A percentile compares a stretch with the other conserved stretches of the same genome.
These are phyloP conservation scores for Zoanthus sociatus DNA, from an alignment of 92 coral and sea anemone species.

Conservation along the genomic window DNA sequence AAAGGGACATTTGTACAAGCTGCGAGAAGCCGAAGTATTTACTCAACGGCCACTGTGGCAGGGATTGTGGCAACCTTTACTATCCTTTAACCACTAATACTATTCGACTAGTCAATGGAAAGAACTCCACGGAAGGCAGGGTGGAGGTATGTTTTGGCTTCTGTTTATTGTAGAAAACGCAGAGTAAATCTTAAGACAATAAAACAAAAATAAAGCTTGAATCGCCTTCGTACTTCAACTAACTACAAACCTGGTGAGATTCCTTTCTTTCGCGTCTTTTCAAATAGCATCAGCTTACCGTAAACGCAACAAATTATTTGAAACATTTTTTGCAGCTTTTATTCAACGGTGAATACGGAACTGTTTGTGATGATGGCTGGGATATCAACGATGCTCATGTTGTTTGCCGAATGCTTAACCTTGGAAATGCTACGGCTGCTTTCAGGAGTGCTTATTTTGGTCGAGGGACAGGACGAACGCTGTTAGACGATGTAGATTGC, in stretches of 20 bases:
- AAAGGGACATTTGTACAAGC: conserved; percentile 55
- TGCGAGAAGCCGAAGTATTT: conserved; percentile 66
- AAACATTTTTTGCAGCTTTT: conserved; percentile 40
- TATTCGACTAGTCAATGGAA: conserved; percentile 65
- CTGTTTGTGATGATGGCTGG: conserved; percentile 84
- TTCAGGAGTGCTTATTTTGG: conserved; percentile 68
- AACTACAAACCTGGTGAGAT: background rate
- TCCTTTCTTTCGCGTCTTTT: background rate
- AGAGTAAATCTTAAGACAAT: background rate
- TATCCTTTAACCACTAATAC: conserved; percentile 60
- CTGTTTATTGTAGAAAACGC: background rate
- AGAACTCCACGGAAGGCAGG: conserved; percentile 73
- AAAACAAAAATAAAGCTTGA: background rate
- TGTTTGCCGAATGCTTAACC: conserved; percentile 77
- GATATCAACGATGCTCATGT: conserved; percentile 75
- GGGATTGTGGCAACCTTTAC: conserved; percentile 48
- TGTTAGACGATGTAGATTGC: conserved; percentile 80
- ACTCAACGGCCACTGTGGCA: conserved; percentile 25
- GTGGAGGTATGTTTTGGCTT: conserved; percentile 65
- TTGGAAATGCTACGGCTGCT: conserved; percentile 76
- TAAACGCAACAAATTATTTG: too few species aligned
- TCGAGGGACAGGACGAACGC: conserved; percentile 52
- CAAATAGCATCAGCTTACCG: background rate
- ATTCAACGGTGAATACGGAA: conserved; percentile 71
- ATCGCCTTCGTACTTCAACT: too few species aligned